These are phyloP conservation scores for Acromyrmex heyeri DNA, from an alignment of 1,140 invertebrate species.

Conservation along the genomic window DNA sequence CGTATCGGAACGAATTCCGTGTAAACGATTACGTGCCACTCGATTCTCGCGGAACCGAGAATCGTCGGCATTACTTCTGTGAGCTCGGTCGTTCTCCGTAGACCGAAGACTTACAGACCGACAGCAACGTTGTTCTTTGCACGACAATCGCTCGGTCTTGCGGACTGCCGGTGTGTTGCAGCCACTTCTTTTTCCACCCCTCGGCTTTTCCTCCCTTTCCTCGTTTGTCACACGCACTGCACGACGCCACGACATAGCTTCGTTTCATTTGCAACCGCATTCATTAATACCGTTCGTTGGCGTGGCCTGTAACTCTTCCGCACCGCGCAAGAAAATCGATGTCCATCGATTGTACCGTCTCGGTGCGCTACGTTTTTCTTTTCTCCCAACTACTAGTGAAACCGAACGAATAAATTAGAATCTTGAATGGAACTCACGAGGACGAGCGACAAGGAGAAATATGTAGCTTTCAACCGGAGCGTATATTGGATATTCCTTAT, in stretches of 20 bases:
- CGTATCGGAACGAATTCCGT: constrained; percentile 41
- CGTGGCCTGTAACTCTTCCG: constrained; percentile 44
- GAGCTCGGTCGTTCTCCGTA: constrained; percentile 22
- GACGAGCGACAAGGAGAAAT: neutral
- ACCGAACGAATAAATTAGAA: constrained; percentile 48
- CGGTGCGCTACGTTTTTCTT: constrained; percentile 25
- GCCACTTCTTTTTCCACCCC: constrained; percentile 36
- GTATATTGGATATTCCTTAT: constrained; percentile 4
- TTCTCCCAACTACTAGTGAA: constrained; percentile 8
- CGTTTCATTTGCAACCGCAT: constrained; percentile 68
- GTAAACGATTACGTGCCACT: constrained; percentile 65
- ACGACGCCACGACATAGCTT: constrained; percentile 38
- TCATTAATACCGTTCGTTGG: constrained; percentile 61
- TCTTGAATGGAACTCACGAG: constrained; percentile 34
- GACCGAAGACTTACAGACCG: constrained; percentile 28
- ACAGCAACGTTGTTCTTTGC: constrained; percentile 54
- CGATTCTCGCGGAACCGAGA: constrained; percentile 20
- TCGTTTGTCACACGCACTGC: constrained; percentile 65
- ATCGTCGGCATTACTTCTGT: constrained; percentile 42
- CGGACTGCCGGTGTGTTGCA: constrained; percentile 2
- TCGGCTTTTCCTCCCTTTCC: constrained; percentile 14
- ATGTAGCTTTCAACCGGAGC: neutral
- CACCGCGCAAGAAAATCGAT: constrained; percentile 53
- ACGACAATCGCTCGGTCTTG: constrained; percentile 41
- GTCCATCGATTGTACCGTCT: constrained; percentile 37